Base-by-base conservation (phyloP, 2,113 vertebrate genomes). In the Cettia cetti region DNA sequence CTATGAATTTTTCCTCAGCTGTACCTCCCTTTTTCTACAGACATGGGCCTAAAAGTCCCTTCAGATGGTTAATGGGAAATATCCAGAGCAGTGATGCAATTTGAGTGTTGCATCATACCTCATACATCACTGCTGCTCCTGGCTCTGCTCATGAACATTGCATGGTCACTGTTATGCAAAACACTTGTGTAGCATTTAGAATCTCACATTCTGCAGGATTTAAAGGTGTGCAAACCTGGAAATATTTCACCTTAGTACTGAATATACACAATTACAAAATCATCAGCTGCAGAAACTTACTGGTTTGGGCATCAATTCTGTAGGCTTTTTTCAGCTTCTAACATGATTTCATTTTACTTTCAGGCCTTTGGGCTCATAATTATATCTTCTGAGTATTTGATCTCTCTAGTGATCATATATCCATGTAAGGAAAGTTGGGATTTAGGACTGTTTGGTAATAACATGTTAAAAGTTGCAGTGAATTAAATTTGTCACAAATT, bases 151-250 rank as follows among this genome's bases (percentile, higher is more conserved):
- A 3, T 37, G 39, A 64, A 27, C 33, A 7, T 47, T 37, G 1
- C 0, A 1, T 30, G 53, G 10, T 42, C 21, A 2, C 61, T 54
- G 0, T 30, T 60, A 23, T 2, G 26, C 27, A 35, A n/a, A 89
- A 15, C 26, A 22, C 15, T 47, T 37, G 33, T 22, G 20, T 47
- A 21, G 64, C 52, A 65, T 74, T 82, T 39, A 45, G 35, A 63
- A 23, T 66, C 37, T 81, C 7, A 6, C 49, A 49, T n/a, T 80
- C 26, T 82, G 60, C 42, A 57, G 74, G 33, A 70, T 59, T 9
- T 70, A 31, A 87, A 87, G 42, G 31, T 59, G 40, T 86, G 64
- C 33, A 66, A 45, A 84, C 42, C 35, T 64, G 57, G n/a, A 59
- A 53, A 26, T 54, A 39, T 1, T 80, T 45, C 5, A 33, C 77